A percentile compares a stretch with the other conserved stretches of the same genome.
Evolutionary conservation across 2,888 invertebrate genomes (phyloP).

Genomic region (Carterocephalus palaemon): DNA sequence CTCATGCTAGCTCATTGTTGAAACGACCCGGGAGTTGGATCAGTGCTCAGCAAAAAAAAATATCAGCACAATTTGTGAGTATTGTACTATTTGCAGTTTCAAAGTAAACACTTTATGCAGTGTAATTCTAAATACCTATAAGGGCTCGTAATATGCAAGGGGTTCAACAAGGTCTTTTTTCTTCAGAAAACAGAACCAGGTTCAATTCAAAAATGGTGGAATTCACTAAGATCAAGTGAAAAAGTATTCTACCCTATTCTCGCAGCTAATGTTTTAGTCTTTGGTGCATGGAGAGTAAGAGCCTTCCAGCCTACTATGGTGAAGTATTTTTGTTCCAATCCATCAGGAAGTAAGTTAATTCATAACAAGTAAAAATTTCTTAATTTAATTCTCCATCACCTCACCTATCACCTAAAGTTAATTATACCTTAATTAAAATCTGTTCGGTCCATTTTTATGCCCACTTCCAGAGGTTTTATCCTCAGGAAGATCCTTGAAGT

Average conservation of each 20-base stretch:
- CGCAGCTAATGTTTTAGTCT: constrained; percentile 87
- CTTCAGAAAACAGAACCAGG: constrained; percentile 60
- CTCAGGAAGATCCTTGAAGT: no score
- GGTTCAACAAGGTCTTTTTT: no score
- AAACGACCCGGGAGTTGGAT: constrained; percentile 75
- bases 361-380: neutral
- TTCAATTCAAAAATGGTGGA: constrained; percentile 84
- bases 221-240: constrained; percentile 83
- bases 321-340: constrained; percentile 91
- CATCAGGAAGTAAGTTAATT: constrained; percentile 82
- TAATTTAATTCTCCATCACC: no score
- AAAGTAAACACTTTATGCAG: neutral
- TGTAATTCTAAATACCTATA: no score
- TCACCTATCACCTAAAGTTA: no score
- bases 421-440: no score
- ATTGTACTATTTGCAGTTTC: constrained; percentile 5
- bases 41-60: constrained; percentile 63
- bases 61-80: constrained; percentile 50
- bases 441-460: no score
- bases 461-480: no score
- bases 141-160: no score
- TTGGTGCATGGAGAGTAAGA: constrained; percentile 89
- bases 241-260: constrained; percentile 89
- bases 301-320: constrained; percentile 85
- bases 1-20: constrained; percentile 76